These are phyloP conservation scores for Saxicola maurus DNA, from an alignment of 2,797 vertebrate species.

Conservation along the genomic window DNA sequence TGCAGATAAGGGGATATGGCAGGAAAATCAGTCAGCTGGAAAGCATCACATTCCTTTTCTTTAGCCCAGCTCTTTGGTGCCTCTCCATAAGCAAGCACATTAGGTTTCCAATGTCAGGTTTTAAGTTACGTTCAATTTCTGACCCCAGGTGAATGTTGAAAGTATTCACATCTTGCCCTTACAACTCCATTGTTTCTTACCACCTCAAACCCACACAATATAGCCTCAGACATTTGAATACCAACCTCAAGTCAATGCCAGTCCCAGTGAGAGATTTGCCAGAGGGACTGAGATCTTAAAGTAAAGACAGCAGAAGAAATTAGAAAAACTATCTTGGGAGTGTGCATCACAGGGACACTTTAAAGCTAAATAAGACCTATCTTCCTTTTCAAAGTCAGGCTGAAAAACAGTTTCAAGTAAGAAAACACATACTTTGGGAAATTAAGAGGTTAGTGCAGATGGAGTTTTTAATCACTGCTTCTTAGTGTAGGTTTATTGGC, in stretches of 20 bases:
- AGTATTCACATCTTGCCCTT: background rate
- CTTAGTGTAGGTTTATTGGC: constrained; percentile 26
- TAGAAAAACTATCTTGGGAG: constrained; percentile 35
- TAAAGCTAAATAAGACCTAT: constrained; percentile 24
- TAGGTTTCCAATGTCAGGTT: background rate
- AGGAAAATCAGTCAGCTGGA: background rate
- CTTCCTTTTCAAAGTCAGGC: constrained; percentile 13
- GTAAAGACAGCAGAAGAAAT: constrained; percentile 38
- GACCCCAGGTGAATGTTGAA: background rate
- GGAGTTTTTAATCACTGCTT: background rate
- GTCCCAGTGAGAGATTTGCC: background rate
- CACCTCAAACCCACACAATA: background rate
- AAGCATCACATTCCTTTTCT: background rate
- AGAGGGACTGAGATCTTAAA: background rate
- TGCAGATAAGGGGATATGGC: background rate
- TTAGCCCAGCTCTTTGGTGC: background rate
- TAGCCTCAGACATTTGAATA: background rate
- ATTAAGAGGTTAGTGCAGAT: background rate
- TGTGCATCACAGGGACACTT: background rate
- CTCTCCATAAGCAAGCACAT: background rate
- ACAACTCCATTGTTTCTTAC: background rate
- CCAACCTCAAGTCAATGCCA: background rate
- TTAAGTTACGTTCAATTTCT: background rate
- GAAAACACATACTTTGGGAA: constrained; percentile 11
- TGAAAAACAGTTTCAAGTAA: background rate